Conservation (phyloP, 2,113 vertebrate genomes). For the Grantiella picta region DNA sequence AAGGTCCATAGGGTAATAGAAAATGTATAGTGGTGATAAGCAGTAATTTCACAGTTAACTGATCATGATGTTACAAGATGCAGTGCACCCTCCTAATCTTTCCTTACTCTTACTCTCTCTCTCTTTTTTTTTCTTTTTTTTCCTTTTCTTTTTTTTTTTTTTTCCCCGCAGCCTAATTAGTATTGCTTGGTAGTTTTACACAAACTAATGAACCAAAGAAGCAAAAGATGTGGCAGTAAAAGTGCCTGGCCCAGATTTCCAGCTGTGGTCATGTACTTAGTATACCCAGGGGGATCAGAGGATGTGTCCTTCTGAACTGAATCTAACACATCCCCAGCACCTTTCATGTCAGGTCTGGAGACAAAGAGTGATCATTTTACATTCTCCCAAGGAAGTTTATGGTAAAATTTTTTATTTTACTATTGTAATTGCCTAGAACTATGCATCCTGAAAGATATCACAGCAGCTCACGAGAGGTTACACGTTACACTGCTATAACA, state of each 20-base stretch:
- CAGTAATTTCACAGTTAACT: slow-evolving; percentile 58
- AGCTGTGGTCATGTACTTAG: not conserved
- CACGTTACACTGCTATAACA: not conserved
- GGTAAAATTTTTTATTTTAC: not conserved
- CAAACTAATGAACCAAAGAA: slow-evolving; percentile 2
- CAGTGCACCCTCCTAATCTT: slow-evolving; percentile 15
- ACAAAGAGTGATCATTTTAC: not conserved
- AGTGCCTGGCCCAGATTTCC: not conserved
- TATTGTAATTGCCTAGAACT: not conserved
- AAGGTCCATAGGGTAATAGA: slow-evolving; percentile 54
- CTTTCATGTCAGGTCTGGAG: not conserved
- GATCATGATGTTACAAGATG: slow-evolving; percentile 38
- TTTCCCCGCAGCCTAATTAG: not conserved
- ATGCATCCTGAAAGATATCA: not conserved
- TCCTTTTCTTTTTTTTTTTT: not conserved
- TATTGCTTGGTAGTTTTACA: not conserved
- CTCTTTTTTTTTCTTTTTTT: not conserved
- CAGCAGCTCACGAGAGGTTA: not conserved
- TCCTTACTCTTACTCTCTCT: not conserved
- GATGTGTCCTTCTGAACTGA: not conserved
- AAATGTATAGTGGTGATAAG: slow-evolving; percentile 53
- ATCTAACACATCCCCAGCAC: not conserved
- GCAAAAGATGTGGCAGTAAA: not conserved
- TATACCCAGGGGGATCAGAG: not conserved
- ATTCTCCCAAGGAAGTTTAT: not conserved